These are phyloP conservation scores for Cossypha caffra DNA, from an alignment of 2,797 vertebrate genomes.

Conservation along the genomic window DNA sequence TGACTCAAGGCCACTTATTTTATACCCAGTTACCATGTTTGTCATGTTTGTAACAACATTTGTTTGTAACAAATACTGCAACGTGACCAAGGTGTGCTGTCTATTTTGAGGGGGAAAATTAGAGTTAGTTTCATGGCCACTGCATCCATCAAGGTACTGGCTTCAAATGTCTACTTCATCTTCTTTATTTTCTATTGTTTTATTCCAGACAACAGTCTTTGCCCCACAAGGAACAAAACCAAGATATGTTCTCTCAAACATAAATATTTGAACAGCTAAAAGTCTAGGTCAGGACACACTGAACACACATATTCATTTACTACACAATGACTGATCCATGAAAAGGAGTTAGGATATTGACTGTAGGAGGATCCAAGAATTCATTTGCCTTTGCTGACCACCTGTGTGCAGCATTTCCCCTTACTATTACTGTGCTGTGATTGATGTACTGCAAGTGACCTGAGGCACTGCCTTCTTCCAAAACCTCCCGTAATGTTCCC, in stretches of 20 bases:
- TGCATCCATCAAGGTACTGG: background rate
- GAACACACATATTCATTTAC: background rate
- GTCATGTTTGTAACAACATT: background rate
- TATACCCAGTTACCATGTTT: background rate
- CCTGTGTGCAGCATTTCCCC: background rate
- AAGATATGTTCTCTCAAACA: background rate
- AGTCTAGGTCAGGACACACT: background rate
- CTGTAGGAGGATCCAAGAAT: background rate
- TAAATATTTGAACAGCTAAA: background rate
- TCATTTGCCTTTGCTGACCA: background rate
- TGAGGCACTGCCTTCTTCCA: background rate
- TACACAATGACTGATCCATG: background rate
- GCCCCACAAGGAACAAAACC: background rate
- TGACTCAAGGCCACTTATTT: background rate
- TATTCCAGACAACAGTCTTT: background rate
- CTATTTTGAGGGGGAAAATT: background rate
- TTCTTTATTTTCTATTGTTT: background rate
- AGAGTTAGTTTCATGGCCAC: background rate
- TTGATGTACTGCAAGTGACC: background rate
- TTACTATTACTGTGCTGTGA: background rate
- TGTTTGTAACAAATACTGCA: background rate
- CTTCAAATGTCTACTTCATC: background rate
- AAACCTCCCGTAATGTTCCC: background rate
- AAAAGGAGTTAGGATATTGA: background rate
- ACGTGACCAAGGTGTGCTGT: accelerated